A percentile compares a stretch with the other conserved stretches of the same genome.
phyloP scores from a whole-genome alignment of 2,888 invertebrate genomes.

The Scelioninae gen. 2 region DNA sequence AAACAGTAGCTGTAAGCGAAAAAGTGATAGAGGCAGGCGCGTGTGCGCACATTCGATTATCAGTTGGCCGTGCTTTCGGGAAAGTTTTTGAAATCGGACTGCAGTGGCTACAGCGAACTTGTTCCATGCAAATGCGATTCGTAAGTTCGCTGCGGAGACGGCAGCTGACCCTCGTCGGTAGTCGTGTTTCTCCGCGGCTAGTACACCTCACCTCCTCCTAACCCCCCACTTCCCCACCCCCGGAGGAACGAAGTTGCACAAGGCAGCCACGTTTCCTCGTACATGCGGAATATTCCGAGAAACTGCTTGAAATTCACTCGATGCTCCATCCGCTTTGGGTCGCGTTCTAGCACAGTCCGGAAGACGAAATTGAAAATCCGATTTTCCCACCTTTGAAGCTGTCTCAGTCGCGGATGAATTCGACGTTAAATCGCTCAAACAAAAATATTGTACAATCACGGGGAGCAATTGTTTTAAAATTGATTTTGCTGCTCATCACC shows the following conservation, averaged over 20 bases:
- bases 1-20: no score
- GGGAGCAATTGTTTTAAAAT: constrained; percentile 35
- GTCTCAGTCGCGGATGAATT: constrained; percentile 60
- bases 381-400: constrained; percentile 66
- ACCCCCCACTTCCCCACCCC: constrained; percentile 11
- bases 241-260: constrained; percentile 55
- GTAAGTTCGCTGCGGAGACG: constrained; percentile 66
- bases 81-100: no score
- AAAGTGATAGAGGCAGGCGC: no score
- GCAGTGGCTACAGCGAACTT: no score
- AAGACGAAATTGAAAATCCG: constrained; percentile 72
- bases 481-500: constrained; percentile 32
- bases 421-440: constrained; percentile 65
- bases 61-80: no score
- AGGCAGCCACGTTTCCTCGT: constrained; percentile 52
- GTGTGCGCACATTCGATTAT: no score
- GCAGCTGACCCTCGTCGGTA: constrained; percentile 59
- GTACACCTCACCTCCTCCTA: no score
- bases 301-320: constrained; percentile 73
- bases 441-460: constrained; percentile 52
- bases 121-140: constrained; percentile 72
- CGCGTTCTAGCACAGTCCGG: constrained; percentile 55
- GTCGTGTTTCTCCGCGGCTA: constrained; percentile 46
- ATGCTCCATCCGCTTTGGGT: constrained; percentile 63
- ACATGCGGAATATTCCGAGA: constrained; percentile 62